These are phyloP conservation scores for Acyrthosiphon pisum DNA, from an alignment of 1,140 invertebrate species.

Conservation along the genomic window DNA sequence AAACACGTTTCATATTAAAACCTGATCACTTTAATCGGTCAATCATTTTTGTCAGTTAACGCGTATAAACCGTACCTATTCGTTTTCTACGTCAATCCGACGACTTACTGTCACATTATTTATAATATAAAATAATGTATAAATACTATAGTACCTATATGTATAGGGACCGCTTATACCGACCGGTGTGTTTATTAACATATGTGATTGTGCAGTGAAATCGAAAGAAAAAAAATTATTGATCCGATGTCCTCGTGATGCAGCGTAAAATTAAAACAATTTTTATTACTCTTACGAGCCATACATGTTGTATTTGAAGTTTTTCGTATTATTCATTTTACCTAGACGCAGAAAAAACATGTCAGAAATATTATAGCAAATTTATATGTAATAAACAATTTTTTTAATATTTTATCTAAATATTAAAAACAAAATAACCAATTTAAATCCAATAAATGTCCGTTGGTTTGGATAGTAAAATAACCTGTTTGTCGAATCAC, in stretches of 20 bases:
- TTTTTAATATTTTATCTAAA: neutral
- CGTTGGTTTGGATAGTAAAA: neutral
- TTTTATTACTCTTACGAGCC: neutral
- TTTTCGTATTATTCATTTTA: neutral
- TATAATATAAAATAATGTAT: neutral
- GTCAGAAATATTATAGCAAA: neutral
- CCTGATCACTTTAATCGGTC: conserved; percentile 31
- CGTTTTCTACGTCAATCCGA: neutral
- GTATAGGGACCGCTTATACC: neutral
- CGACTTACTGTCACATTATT: conserved; percentile 27
- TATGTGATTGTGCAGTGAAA: neutral
- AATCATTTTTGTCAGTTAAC: conserved; percentile 16
- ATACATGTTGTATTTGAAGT: neutral
- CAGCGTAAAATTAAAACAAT: neutral
- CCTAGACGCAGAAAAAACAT: neutral
- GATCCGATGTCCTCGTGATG: neutral
- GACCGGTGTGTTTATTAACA: neutral
- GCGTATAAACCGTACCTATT: neutral
- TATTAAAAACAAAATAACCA: neutral
- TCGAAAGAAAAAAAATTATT: neutral
- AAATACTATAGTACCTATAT: neutral
- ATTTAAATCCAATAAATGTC: conserved; percentile 1
- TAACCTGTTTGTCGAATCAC: conserved; percentile 13
- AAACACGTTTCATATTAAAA: conserved; percentile 30
- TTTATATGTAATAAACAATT: neutral